A percentile compares a stretch with the other conserved stretches of the same genome.
These are phyloP conservation scores for Conus ventricosus DNA, from an alignment of 1,140 invertebrate genomes.

Conservation along the genomic window DNA sequence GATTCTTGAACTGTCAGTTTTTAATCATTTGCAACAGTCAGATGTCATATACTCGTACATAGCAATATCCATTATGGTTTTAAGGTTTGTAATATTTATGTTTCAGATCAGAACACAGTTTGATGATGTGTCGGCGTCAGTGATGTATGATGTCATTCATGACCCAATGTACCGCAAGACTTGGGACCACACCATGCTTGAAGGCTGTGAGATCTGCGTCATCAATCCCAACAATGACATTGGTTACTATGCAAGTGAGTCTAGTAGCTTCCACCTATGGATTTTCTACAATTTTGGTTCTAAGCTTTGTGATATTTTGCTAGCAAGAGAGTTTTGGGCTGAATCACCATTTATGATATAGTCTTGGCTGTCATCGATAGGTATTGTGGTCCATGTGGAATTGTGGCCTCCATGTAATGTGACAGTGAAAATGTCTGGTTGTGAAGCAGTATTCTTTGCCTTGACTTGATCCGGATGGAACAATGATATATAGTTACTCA, in stretches of 20 bases:
- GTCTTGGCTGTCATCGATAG: too few species aligned
- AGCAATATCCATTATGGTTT: too few species aligned
- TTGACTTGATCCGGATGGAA: too few species aligned
- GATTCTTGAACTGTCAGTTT: too few species aligned
- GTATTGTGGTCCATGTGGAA: too few species aligned
- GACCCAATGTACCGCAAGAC: conserved; percentile 90
- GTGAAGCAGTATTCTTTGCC: too few species aligned
- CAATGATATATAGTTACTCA: too few species aligned
- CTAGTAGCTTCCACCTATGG: not conserved
- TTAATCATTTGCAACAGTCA: too few species aligned
- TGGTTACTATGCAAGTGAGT: conserved; percentile 90
- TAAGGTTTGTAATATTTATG: not conserved
- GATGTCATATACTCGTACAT: too few species aligned
- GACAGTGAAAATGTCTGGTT: too few species aligned
- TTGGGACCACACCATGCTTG: conserved; percentile 92
- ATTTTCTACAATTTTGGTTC: not conserved
- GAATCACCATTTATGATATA: too few species aligned
- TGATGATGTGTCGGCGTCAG: conserved; percentile 83
- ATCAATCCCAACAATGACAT: conserved; percentile 95
- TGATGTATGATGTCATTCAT: conserved; percentile 91
- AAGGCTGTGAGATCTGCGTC: conserved; percentile 89
- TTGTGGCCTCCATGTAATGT: too few species aligned
- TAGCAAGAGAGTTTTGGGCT: not conserved
- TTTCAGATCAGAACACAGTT: conserved; percentile 76
- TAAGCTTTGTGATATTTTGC: not conserved